Percentiles rank a stretch among this genome's conserved stretches.
Conservation (phyloP, 2,113 vertebrate species). For the Psophia crepitans region DNA sequence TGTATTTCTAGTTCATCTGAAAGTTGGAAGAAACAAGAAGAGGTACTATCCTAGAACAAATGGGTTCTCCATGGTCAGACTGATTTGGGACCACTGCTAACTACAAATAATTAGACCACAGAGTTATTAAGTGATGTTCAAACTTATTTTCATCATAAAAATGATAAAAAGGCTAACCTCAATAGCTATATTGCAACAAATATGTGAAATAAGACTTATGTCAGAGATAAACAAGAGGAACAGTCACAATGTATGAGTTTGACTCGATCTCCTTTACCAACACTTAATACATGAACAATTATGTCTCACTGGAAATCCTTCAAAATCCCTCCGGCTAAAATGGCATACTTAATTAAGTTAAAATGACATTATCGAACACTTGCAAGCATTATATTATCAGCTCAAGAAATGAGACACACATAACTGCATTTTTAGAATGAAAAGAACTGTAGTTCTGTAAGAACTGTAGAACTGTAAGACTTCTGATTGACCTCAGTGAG, state of each 20-base stretch:
- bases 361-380: neutral
- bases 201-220: neutral
- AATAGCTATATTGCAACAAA: neutral
- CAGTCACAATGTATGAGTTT: neutral
- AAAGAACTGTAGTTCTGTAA: neutral
- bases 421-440: neutral
- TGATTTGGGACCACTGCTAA: neutral
- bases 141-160: neutral
- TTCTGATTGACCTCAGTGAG: neutral
- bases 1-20: neutral
- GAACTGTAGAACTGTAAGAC: neutral
- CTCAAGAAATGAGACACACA: neutral
- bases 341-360: neutral
- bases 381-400: neutral
- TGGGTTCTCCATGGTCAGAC: neutral
- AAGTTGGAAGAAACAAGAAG: neutral
- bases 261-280: neutral
- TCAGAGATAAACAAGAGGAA: neutral
- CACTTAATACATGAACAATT: neutral
- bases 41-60: neutral
- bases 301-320: neutral
- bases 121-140: neutral
- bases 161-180: neutral
- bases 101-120: neutral
- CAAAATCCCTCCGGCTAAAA: neutral